A percentile compares a stretch with the other conserved stretches of the same genome.
phyloP scores from a whole-genome alignment of 1,140 invertebrate species.

The Macrostomum lignano region DNA sequence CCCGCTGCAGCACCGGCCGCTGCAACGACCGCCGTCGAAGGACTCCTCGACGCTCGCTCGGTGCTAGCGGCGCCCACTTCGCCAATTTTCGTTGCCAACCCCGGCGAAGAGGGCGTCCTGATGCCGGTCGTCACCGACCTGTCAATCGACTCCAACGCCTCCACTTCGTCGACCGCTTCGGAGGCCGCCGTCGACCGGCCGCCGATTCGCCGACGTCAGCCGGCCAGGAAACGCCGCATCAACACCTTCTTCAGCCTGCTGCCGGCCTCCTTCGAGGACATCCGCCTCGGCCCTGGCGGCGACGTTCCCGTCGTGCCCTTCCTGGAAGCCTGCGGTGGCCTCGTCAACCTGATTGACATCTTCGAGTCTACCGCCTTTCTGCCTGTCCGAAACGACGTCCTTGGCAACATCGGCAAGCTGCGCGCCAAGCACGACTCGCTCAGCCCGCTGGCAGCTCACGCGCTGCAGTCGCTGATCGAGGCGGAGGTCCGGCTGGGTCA shows the following conservation, averaged over 20 bases:
- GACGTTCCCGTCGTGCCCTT: conserved; percentile 8
- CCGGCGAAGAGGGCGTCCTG: too few relatives aligned
- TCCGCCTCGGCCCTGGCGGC: conserved; percentile 1
- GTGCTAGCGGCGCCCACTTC: not conserved
- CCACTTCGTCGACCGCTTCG: too few relatives aligned
- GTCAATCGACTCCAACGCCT: too few relatives aligned
- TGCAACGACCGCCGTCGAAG: conserved; percentile 8
- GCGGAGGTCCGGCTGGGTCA: conserved; percentile 15
- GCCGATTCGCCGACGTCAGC: too few relatives aligned
- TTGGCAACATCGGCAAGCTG: not conserved
- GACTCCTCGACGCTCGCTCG: conserved; percentile 6
- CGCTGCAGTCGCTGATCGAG: conserved; percentile 20
- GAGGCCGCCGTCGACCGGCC: too few relatives aligned
- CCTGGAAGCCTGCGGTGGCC: conserved; percentile 8
- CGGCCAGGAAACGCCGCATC: too few relatives aligned
- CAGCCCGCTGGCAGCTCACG: conserved; percentile 12
- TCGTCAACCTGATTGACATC: conserved; percentile 5
- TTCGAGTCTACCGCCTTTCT: conserved; percentile 8
- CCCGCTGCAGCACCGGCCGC: conserved; percentile 11
- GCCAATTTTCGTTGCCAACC: conserved; percentile 1
- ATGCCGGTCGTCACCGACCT: too few relatives aligned
- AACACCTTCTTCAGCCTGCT: too few relatives aligned
- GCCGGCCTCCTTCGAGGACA: conserved; percentile 7
- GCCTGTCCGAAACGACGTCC: not conserved
- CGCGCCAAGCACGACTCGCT: conserved; percentile 18